A percentile compares a stretch with the other conserved stretches of the same genome.
Evolutionary conservation across 2,888 invertebrate species (phyloP).

Genomic region (Dolichopus griseipennis): DNA sequence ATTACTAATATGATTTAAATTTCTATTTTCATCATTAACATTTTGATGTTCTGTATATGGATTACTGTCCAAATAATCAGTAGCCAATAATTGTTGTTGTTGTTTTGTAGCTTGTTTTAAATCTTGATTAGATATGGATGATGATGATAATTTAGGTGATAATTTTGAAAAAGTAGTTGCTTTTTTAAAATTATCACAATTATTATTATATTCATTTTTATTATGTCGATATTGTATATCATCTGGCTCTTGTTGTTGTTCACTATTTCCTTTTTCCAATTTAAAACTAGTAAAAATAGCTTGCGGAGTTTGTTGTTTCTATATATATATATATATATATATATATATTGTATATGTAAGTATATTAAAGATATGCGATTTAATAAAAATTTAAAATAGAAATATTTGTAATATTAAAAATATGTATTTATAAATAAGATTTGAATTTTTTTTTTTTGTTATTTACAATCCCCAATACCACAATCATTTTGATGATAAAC

Average conservation of each 20-base stretch:
- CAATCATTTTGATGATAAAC: too few relatives aligned
- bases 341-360: too few relatives aligned
- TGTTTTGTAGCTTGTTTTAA: slow-evolving; percentile 8
- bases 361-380: too few relatives aligned
- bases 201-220: background rate
- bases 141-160: slow-evolving; percentile 10
- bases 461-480: too few relatives aligned
- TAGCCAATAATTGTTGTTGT: slow-evolving; percentile 2
- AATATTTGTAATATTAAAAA: too few relatives aligned
- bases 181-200: slow-evolving; percentile 7
- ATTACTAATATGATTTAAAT: too few relatives aligned
- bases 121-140: too few relatives aligned
- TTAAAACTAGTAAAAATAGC: slow-evolving; percentile 92
- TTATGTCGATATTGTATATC: background rate
- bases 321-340: slow-evolving; percentile 29
- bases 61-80: too few relatives aligned
- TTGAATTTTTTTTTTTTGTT: too few relatives aligned
- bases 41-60: slow-evolving; percentile 20
- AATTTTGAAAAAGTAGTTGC: slow-evolving; percentile 10
- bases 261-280: slow-evolving; percentile 61
- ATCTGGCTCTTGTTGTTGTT: slow-evolving; percentile 9
- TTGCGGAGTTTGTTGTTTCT: slow-evolving; percentile 65
- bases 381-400: too few relatives aligned
- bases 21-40: slow-evolving; percentile 17
- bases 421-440: too few relatives aligned